A percentile compares a stretch with the other conserved stretches of the same genome.
These are phyloP conservation scores for Stylophora pistillata DNA, from an alignment of 64 coral and sea anemone species.

Conservation along the genomic window DNA sequence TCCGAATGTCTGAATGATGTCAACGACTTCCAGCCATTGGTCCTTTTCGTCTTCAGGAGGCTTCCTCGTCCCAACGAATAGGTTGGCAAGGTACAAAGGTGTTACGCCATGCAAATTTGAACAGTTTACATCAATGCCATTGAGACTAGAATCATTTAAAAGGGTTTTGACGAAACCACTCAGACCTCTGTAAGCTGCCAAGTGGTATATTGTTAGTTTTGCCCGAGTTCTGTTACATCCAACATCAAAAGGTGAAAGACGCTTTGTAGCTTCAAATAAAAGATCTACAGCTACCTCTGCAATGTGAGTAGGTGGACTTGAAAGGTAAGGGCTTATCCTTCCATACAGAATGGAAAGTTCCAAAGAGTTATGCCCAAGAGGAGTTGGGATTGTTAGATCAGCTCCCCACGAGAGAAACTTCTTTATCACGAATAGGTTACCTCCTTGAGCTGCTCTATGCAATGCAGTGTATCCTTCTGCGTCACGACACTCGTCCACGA, in stretches of 20 bases:
- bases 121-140: slow-evolving; percentile 55
- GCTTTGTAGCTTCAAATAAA: slow-evolving; percentile 2
- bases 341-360: slow-evolving; percentile 40
- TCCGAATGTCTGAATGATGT: slow-evolving; percentile 22
- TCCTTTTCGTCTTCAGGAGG: neutral
- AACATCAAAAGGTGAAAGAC: neutral
- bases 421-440: slow-evolving; percentile 38
- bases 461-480: slow-evolving; percentile 58
- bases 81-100: slow-evolving; percentile 57
- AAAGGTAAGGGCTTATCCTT: neutral
- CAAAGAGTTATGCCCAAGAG: slow-evolving; percentile 14
- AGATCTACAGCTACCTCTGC: neutral
- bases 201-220: slow-evolving; percentile 31
- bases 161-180: neutral
- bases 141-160: neutral
- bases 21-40: slow-evolving; percentile 24
- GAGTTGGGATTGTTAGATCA: neutral
- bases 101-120: slow-evolving; percentile 53
- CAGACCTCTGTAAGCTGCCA: slow-evolving; percentile 33
- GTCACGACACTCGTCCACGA: slow-evolving; percentile 66
- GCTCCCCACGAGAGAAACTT: slow-evolving; percentile 53
- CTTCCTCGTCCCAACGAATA: neutral
- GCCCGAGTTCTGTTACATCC: neutral
- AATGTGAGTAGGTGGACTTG: neutral
- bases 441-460: slow-evolving; percentile 75